Conservation (phyloP, 1,140 invertebrate species). For the Mycetomoellerius zeteki region DNA sequence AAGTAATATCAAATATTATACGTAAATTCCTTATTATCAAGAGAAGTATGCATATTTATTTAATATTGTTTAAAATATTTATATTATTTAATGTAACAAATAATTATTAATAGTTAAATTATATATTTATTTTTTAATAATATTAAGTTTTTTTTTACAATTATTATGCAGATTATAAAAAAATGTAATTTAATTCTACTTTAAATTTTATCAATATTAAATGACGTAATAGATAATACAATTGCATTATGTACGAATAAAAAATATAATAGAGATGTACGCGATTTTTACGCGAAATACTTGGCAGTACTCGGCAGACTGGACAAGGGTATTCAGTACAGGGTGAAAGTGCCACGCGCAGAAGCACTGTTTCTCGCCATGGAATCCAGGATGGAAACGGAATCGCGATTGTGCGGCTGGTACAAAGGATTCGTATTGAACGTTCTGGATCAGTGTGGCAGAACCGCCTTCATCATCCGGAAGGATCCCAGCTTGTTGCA, state of each 20-base stretch:
- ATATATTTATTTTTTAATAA: too few relatives aligned
- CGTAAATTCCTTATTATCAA: neutral
- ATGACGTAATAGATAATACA: conserved; percentile 1
- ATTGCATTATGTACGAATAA: neutral
- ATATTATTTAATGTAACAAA: conserved; percentile 4
- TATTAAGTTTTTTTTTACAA: too few relatives aligned
- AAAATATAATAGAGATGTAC: neutral
- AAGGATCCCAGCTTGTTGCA: conserved; percentile 75
- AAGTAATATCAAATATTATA: neutral
- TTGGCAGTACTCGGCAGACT: conserved; percentile 74
- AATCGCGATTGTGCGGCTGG: conserved; percentile 7
- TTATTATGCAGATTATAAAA: neutral
- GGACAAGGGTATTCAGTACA: conserved; percentile 74
- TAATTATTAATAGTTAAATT: conserved; percentile 10
- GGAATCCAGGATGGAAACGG: conserved; percentile 57
- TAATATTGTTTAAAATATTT: neutral
- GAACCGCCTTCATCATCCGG: conserved; percentile 75
- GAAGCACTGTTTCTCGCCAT: conserved; percentile 81
- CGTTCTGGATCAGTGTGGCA: conserved; percentile 76
- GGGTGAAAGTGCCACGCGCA: conserved; percentile 76
- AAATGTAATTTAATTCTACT: neutral
- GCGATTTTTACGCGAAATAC: neutral
- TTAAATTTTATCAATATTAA: neutral
- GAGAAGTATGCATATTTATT: neutral
- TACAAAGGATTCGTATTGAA: conserved; percentile 72